Base-by-base conservation (phyloP, 23 tunicate genomes). In the Halocynthia aurantium region DNA sequence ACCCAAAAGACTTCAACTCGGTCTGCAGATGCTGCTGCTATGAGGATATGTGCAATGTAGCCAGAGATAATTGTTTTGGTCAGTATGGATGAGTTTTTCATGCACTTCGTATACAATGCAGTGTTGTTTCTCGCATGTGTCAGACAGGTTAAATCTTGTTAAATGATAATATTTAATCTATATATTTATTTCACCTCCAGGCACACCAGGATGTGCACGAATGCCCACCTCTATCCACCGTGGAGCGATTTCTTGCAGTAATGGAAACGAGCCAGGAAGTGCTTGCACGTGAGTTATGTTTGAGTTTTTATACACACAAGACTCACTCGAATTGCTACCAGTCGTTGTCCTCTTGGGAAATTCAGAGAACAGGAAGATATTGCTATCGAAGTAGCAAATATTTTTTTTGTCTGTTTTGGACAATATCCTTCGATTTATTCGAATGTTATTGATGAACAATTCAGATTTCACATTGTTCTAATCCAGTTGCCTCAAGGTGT, bases 21-120 rank as follows among this genome's bases (percentile, higher is more conserved):
- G 89, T 85, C 50, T 85, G 89, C 64, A 71, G 89, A 73, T 85
- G 89, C 64, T 85, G 89, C 67, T 85, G 89, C 54, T 81, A 71
- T 52, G 53, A 56, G 5, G 84, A 85, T 52, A 68, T 62, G 53
- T 85, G 89, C 65, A 85, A 85, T 56, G 62, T 74, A 8, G 78
- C 78, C 4, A 74, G 56, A 53, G 78, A 74, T 8, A 74, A 54
- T 13, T 74, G 78, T 50, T 74, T 74, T 18, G 78, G 78, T 74
- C n/a, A 74, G 78, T 74, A 54, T 13, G 17, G 2, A 58, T 58
- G 17, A 13, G 15, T 58, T 58, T n/a, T 13, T 0, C 15, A 58
- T 1, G 63, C 4, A 13, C 63, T 58, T n/a, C 17, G 4, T 58
- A 4, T 15, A 13, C 63, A 58, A 13, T 58, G n/a, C 15, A 1